Evolutionary conservation across 2,113 vertebrate genomes (phyloP).

Genomic region (Lophochroa leadbeateri): DNA sequence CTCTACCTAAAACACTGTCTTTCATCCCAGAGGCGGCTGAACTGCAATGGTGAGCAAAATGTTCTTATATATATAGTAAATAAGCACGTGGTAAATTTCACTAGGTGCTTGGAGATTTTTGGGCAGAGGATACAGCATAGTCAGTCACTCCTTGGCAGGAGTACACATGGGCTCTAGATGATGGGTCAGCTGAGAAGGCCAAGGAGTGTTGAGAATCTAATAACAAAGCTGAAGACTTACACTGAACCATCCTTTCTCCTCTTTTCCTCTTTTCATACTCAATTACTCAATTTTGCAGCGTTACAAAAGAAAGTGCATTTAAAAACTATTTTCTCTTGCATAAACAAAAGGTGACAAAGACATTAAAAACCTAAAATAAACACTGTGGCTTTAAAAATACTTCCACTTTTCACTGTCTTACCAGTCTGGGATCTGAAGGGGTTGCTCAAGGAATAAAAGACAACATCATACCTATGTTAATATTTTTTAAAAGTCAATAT

Average conservation of each 20-base stretch:
- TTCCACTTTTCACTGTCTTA: neutral
- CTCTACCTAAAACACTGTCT: neutral
- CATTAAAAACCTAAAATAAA: neutral
- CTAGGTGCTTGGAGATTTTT: neutral
- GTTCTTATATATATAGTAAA: neutral
- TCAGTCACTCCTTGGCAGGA: neutral
- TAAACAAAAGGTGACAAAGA: neutral
- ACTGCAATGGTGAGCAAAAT: neutral
- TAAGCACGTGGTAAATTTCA: neutral
- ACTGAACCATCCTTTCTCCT: neutral
- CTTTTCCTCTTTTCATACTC: neutral
- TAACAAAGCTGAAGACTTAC: neutral
- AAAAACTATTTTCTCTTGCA: neutral
- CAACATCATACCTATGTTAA: neutral
- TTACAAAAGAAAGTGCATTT: neutral
- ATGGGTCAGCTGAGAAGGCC: neutral
- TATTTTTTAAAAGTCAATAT: neutral
- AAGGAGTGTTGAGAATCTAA: neutral
- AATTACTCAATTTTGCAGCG: neutral
- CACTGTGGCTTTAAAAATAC: neutral
- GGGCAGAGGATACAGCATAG: neutral
- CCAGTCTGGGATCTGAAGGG: neutral
- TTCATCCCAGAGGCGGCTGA: neutral
- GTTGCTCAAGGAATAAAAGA: neutral
- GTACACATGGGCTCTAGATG: neutral